Evolutionary conservation across 1,140 invertebrate species (phyloP), one percentile per base, ranked within the genome.

Genomic region (Capitella teleta): DNA sequence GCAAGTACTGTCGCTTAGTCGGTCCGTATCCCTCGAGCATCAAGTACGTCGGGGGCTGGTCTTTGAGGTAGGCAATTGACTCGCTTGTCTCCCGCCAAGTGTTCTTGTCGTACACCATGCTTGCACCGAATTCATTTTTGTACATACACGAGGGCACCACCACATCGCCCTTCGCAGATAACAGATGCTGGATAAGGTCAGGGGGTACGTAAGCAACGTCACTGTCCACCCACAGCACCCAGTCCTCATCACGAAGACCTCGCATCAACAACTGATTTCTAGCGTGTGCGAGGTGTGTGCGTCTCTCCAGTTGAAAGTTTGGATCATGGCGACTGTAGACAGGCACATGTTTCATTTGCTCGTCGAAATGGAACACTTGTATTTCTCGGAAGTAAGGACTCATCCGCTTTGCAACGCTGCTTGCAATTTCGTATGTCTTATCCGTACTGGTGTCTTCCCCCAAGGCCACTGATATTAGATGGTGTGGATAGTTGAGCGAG

Each of bases 381-480:
- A 45, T 26, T 3, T 38, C 5, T 16, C 28, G 3, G 28, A 49
- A 49, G 18, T n/a, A n/a, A 4, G 4, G 14, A 25, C 21, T n/a
- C 16, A 26, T 46, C 26, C 10, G 14, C 6, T 47, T 45, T 24
- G 36, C 37, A 16, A 54, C 14, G 6, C 21, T 14, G 23, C 21
- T 21, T 21, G 49, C 53, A 19, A 24, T 10, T 8, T 51, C 28
- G 16, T 38, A 24, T 14, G 66, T 67, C 8, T 51, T 26, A 23
- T 68, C 66, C 16, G 37, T 49, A 51, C 66, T 68, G 23, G 61
- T 53, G 38, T 68, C 66, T 47, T 68, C 66, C 1, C 64, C 66
- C 41, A 68, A 60, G 6, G 54, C 61, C 10, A 68, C 38, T 6
- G 66, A 64, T 10, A 68, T 58, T 25, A 60, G 53, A 2, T 52